phyloP scores from a whole-genome alignment of 1,140 invertebrate genomes.

The Drosophila mauritiana region DNA sequence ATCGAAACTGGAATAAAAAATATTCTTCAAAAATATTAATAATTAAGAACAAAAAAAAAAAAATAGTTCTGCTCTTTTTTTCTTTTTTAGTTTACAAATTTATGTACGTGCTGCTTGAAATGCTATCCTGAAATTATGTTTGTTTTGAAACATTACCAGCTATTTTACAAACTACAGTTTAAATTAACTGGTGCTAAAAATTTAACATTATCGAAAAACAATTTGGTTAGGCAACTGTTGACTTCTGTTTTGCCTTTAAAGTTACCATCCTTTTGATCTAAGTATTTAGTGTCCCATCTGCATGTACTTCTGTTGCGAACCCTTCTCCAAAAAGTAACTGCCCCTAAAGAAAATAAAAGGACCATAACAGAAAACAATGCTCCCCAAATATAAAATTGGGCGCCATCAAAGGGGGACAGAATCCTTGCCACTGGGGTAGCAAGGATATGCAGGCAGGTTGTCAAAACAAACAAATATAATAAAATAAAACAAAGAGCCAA shows the following conservation, averaged over 20 bases:
- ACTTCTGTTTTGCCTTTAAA: constrained; percentile 4
- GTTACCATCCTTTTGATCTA: constrained; percentile 21
- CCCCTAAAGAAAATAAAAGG: constrained; percentile 24
- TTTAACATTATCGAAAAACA: neutral
- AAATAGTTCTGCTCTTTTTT: too few relatives aligned
- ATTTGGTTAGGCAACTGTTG: neutral
- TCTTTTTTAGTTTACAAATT: too few relatives aligned
- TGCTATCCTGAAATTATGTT: too few relatives aligned
- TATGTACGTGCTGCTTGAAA: too few relatives aligned
- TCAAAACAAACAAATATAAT: constrained; percentile 21
- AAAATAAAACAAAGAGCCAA: constrained; percentile 8
- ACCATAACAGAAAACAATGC: constrained; percentile 6
- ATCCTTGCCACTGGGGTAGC: constrained; percentile 2
- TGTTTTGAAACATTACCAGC: too few relatives aligned
- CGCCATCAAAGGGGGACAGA: constrained; percentile 7
- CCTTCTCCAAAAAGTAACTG: constrained; percentile 10
- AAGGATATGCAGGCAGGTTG: constrained; percentile 20
- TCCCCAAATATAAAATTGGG: constrained; percentile 16
- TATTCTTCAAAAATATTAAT: neutral
- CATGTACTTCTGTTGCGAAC: neutral
- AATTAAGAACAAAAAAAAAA: neutral
- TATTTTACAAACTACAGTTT: too few relatives aligned
- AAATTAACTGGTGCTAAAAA: neutral
- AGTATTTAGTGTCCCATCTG: constrained; percentile 5
- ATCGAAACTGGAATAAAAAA: neutral